phyloP scores from a whole-genome alignment of 2,113 vertebrate species.

The Gallinago paraguaiae region DNA sequence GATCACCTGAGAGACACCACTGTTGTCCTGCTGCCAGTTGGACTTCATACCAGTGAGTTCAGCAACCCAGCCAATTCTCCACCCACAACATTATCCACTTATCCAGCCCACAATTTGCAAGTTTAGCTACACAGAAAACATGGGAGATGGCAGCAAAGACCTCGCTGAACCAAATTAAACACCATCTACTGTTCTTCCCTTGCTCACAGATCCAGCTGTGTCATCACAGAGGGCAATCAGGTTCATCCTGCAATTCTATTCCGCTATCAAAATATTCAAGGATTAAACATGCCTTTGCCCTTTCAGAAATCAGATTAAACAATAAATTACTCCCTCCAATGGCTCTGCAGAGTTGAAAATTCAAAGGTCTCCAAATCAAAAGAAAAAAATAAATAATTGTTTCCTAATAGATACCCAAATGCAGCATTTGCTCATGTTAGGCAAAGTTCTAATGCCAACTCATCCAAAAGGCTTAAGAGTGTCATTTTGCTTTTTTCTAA shows the following conservation, averaged over 20 bases:
- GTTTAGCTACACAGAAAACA: not conserved
- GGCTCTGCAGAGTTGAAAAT: not conserved
- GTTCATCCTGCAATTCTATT: not conserved
- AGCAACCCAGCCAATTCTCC: not conserved
- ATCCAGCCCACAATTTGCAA: not conserved
- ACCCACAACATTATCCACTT: not conserved
- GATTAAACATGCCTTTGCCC: not conserved
- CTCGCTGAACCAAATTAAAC: not conserved
- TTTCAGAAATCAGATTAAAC: not conserved
- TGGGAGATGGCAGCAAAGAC: not conserved
- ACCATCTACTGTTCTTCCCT: not conserved
- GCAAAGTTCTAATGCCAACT: not conserved
- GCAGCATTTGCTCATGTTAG: not conserved
- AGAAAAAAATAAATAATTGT: rapidly evolving
- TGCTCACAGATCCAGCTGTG: not conserved
- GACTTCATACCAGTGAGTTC: not conserved
- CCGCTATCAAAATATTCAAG: not conserved
- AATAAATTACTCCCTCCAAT: not conserved
- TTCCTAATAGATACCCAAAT: not conserved
- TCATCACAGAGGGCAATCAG: not conserved
- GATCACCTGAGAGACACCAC: not conserved
- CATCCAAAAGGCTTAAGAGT: not conserved
- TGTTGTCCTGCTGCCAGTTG: not conserved
- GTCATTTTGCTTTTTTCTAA: not conserved
- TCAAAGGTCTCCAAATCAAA: not conserved